Evolutionary conservation across 2,888 invertebrate genomes (phyloP).

Genomic region (Sinohyriopsis cumingii): DNA sequence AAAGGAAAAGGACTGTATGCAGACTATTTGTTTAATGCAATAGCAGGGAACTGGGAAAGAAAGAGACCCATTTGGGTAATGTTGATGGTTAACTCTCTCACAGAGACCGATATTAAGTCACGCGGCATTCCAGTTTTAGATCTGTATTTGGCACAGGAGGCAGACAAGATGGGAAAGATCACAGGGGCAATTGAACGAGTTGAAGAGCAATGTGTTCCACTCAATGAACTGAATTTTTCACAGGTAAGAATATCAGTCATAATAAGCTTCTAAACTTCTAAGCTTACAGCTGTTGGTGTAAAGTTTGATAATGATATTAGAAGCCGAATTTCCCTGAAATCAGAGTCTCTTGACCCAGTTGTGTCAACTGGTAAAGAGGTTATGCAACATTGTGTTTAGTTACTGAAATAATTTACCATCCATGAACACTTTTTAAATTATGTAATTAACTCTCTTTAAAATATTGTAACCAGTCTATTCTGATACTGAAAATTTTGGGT

Average conservation of each 20-base stretch:
- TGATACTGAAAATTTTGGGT: too few species aligned
- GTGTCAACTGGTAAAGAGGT: too few species aligned
- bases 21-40: constrained; percentile 73
- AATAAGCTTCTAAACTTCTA: too few species aligned
- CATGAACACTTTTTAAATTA: too few species aligned
- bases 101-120: constrained; percentile 73
- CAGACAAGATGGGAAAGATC: constrained; percentile 72
- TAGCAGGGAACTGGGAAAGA: constrained; percentile 75
- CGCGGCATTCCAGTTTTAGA: constrained; percentile 75
- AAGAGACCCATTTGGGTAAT: constrained; percentile 77
- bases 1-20: constrained; percentile 71
- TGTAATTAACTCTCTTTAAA: too few species aligned
- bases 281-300: too few species aligned
- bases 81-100: constrained; percentile 75
- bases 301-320: too few species aligned
- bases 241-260: constrained; percentile 69
- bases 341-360: too few species aligned
- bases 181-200: constrained; percentile 75
- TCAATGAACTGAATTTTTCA: constrained; percentile 74
- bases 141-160: constrained; percentile 75
- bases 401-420: too few species aligned
- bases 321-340: too few species aligned
- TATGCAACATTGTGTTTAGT: too few species aligned
- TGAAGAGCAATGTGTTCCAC: constrained; percentile 76
- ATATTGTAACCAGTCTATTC: too few species aligned